phyloP scores from a whole-genome alignment of 2,888 invertebrate species.

The Chrysolina haemoptera region DNA sequence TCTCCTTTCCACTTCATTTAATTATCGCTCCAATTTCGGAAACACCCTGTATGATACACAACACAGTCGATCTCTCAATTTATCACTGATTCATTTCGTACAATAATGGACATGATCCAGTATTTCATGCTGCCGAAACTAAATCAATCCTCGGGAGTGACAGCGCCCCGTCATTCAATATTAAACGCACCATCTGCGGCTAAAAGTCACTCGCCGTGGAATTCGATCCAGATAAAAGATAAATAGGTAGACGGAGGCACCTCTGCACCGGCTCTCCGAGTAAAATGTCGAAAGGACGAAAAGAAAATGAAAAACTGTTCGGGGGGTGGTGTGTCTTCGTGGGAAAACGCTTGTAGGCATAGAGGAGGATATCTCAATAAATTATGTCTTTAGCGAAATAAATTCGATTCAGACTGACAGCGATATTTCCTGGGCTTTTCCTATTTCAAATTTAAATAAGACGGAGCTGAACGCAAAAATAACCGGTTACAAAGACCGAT shows the following conservation, averaged over 20 bases:
- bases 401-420: no score
- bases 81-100: constrained; percentile 9
- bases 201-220: constrained; percentile 21
- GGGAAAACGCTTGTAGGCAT: no score
- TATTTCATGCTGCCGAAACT: constrained; percentile 1
- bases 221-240: constrained; percentile 17
- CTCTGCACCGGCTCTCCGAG: neutral
- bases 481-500: no score
- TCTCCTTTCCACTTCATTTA: no score
- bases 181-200: constrained; percentile 10
- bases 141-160: constrained; percentile 16
- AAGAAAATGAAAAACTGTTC: neutral
- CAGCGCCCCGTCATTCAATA: constrained; percentile 16
- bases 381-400: no score
- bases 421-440: no score
- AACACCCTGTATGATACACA: no score
- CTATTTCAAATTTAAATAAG: no score
- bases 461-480: no score
- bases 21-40: no score
- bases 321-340: neutral
- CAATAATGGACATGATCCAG: constrained; percentile 4
- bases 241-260: constrained; percentile 2
- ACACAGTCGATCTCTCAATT: neutral
- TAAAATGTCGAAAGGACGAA: constrained; percentile 3
- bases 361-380: no score